Conservation (phyloP, 2,797 vertebrate species). For the Ptychobarbus kaznakovi region DNA sequence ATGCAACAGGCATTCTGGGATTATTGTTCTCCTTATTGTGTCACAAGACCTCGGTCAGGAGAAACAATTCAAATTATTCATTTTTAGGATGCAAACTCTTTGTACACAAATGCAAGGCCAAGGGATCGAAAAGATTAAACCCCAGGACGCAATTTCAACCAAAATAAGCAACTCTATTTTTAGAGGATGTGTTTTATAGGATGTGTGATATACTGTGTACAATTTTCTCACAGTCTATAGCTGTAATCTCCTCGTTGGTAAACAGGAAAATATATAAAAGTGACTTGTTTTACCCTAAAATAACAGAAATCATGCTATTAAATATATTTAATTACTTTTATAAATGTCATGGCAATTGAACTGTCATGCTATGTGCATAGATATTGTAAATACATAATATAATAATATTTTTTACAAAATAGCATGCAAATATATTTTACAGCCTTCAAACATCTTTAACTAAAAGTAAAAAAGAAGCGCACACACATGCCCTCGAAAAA, state of each 20-base stretch:
- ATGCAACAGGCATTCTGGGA: conserved; percentile 55
- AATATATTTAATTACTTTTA: not conserved
- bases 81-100: conserved; percentile 25
- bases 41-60: conserved; percentile 28
- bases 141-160: conserved; percentile 1
- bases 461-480: not conserved
- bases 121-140: conserved; percentile 27
- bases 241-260: not conserved
- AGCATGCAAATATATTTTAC: not conserved
- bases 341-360: not conserved
- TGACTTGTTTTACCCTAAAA: not conserved
- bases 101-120: conserved; percentile 32
- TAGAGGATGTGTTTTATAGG: conserved; percentile 4
- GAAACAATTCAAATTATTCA: conserved; percentile 28
- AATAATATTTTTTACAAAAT: not conserved
- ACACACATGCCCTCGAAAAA: conserved; percentile 28
- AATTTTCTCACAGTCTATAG: not conserved
- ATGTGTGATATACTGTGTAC: conserved; percentile 6
- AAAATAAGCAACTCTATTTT: conserved; percentile 36
- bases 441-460: not conserved
- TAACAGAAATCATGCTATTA: not conserved
- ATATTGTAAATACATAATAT: not conserved
- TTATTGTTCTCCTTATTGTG: conserved; percentile 32
- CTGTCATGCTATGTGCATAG: not conserved
- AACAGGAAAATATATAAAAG: not conserved